Evolutionary conservation across 2,888 invertebrate genomes (phyloP), one percentile per base, ranked within the genome.

Genomic region (Slavum lentiscoides): DNA sequence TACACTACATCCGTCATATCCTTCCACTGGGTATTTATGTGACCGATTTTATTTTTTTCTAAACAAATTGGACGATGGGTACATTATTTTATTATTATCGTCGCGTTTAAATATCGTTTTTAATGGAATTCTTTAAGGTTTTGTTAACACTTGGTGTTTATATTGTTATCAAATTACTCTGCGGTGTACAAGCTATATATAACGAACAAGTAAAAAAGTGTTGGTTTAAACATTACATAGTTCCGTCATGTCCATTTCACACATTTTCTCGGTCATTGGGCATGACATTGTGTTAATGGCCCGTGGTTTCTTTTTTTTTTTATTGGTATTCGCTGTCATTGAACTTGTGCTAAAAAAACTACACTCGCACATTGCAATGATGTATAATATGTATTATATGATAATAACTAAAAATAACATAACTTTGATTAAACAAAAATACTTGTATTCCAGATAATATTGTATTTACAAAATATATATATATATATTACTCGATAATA

Each of bases 241-340:
- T 80, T 66, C 58, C 39, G 59, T 39, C 53, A 15, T 80, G 64
- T 80, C n/a, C 23, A 58, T 43, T 58, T 72, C 55, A n/a, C 6
- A 49, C 21, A 66, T 69, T 69, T 55, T 82, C 72, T 72, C 59
- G 66, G 82, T 70, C 72, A 72, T 68, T 72, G 82, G 66, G 62
- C 76, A 82, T 74, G 74, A 74, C 74, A 76, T 82, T 73, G 76
- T 82, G 23, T 67, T 77, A 77, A 69, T 58, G 66, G 39, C 4
- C 62, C 55, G 59, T 39, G 67, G n/a, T n/a, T 30, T 30, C 4
- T 30, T 30, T 30, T 30, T 30, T 30, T 30, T 53, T 81, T 82
- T 43, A 66, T 81, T 75, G 53, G 67, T 81, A 76, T 62, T 39
- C 66, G n/a, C 67, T 74, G 72, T 72, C 80, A 80, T 72, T 80